phyloP scores from a whole-genome alignment of 2,113 vertebrate genomes.

The cat (Felis catus) region DNA sequence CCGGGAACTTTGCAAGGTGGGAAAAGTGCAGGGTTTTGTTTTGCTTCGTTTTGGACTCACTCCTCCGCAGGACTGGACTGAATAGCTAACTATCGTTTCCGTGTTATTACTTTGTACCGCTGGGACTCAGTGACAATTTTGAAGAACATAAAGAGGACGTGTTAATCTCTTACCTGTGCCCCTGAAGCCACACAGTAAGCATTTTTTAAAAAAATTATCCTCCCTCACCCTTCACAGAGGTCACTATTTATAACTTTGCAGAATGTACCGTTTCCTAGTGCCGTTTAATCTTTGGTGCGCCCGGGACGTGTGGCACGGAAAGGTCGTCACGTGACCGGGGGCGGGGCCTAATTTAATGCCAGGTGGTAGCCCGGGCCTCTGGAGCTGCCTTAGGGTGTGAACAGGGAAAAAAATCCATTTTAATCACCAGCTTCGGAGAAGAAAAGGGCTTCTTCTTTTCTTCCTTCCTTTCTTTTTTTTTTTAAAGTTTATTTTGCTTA shows the following conservation, averaged over 20 bases:
- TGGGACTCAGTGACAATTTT: slow-evolving; percentile 69
- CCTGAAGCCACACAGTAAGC: slow-evolving; percentile 52
- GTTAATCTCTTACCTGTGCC: slow-evolving; percentile 53
- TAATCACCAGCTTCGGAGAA: neutral
- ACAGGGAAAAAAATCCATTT: neutral
- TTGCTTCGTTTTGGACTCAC: too few species aligned
- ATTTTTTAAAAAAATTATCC: slow-evolving; percentile 59
- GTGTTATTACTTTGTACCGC: slow-evolving; percentile 62
- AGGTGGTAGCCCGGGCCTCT: neutral
- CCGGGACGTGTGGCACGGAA: neutral
- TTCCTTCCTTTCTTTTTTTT: too few species aligned
- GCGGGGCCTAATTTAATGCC: neutral
- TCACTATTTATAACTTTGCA: slow-evolving; percentile 71
- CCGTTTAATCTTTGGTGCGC: neutral
- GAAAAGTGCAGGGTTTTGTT: neutral
- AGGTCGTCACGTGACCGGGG: neutral
- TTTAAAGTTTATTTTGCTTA: too few species aligned
- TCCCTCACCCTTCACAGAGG: slow-evolving; percentile 58
- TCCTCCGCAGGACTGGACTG: neutral
- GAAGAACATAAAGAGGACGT: slow-evolving; percentile 68
- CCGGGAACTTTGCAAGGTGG: neutral
- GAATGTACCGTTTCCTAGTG: slow-evolving; percentile 41
- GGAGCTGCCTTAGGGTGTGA: neutral
- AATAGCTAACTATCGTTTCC: slow-evolving; percentile 22
- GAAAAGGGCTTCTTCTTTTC: neutral